Percentiles rank a stretch among this genome's conserved stretches.
These are phyloP conservation scores for Halocaridina rubra DNA, from an alignment of 2,888 invertebrate species.

Conservation along the genomic window DNA sequence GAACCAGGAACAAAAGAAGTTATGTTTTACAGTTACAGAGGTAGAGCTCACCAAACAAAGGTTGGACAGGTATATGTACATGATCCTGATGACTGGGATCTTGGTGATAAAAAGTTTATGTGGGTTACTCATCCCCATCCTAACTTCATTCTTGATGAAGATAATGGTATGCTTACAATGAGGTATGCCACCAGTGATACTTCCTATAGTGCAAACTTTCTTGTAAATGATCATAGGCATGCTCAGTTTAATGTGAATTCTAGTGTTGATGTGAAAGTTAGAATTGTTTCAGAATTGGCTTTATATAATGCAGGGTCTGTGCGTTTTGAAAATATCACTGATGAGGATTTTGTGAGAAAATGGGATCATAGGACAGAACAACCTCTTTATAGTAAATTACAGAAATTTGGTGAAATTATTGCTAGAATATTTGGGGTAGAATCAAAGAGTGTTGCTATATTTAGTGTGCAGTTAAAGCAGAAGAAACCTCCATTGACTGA, in stretches of 20 bases:
- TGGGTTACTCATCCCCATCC: slow-evolving; percentile 83
- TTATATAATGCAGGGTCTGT: slow-evolving; percentile 95
- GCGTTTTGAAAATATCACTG: slow-evolving; percentile 90
- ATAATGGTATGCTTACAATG: slow-evolving; percentile 97
- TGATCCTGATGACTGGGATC: slow-evolving; percentile 98
- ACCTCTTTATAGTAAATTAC: slow-evolving; percentile 86
- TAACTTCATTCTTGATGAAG: slow-evolving; percentile 87
- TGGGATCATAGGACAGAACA: slow-evolving; percentile 91
- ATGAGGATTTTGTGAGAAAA: slow-evolving; percentile 94
- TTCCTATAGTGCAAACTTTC: slow-evolving; percentile 71
- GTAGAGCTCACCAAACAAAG: slow-evolving; percentile 67
- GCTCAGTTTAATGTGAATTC: slow-evolving; percentile 92
- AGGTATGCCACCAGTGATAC: slow-evolving; percentile 91
- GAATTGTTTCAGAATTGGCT: slow-evolving; percentile 94
- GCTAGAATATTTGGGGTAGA: slow-evolving; percentile 84
- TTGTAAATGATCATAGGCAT: slow-evolving; percentile 93
- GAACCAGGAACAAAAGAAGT: slow-evolving; percentile 96
- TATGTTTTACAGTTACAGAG: slow-evolving; percentile 92
- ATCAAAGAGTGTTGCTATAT: slow-evolving; percentile 91
- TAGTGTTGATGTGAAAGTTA: slow-evolving; percentile 94
- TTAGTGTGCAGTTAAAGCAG: slow-evolving; percentile 88
- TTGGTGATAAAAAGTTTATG: slow-evolving; percentile 96
- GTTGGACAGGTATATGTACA: slow-evolving; percentile 96
- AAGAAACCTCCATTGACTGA: slow-evolving; percentile 87
- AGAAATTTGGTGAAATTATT: slow-evolving; percentile 84